phyloP scores from a whole-genome alignment of 1,140 invertebrate species.

The Aphelinus atriplicis region DNA sequence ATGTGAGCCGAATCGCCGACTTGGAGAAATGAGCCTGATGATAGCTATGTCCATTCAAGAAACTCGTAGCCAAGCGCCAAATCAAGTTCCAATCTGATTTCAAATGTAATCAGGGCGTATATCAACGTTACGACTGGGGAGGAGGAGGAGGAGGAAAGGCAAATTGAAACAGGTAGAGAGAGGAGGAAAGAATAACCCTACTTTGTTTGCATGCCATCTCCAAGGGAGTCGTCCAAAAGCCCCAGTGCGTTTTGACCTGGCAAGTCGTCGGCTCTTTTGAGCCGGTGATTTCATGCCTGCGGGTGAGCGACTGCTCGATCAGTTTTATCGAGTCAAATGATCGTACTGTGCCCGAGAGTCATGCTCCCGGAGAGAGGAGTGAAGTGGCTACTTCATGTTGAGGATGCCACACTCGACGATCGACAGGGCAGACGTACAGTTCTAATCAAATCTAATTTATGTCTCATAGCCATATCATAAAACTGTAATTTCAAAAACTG shows the following conservation, averaged over 20 bases:
- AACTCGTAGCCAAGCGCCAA: too few species aligned
- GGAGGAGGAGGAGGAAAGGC: constrained; percentile 6
- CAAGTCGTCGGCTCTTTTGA: constrained; percentile 29
- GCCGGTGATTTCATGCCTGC: background rate
- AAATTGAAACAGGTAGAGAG: background rate
- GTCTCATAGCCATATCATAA: too few species aligned
- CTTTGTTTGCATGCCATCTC: background rate
- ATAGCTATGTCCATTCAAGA: too few species aligned
- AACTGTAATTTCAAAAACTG: too few species aligned
- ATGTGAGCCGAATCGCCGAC: too few species aligned
- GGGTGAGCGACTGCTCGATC: constrained; percentile 1
- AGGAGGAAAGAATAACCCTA: constrained; percentile 9
- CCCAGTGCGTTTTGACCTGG: constrained; percentile 36
- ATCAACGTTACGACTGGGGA: constrained; percentile 38
- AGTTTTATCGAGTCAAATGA: constrained; percentile 11
- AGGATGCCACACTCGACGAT: too few species aligned
- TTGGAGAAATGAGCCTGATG: too few species aligned
- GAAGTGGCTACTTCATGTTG: background rate
- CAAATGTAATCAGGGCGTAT: constrained; percentile 33
- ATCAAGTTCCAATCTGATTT: background rate
- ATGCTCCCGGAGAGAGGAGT: constrained; percentile 2
- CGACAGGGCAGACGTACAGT: too few species aligned
- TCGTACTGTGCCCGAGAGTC: constrained; percentile 3
- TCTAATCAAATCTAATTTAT: too few species aligned
- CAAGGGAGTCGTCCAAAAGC: constrained; percentile 18